Percentiles rank a stretch among this genome's conserved stretches.
Conservation (phyloP, 2,113 vertebrate species). For the Gobiocypris rarus region DNA sequence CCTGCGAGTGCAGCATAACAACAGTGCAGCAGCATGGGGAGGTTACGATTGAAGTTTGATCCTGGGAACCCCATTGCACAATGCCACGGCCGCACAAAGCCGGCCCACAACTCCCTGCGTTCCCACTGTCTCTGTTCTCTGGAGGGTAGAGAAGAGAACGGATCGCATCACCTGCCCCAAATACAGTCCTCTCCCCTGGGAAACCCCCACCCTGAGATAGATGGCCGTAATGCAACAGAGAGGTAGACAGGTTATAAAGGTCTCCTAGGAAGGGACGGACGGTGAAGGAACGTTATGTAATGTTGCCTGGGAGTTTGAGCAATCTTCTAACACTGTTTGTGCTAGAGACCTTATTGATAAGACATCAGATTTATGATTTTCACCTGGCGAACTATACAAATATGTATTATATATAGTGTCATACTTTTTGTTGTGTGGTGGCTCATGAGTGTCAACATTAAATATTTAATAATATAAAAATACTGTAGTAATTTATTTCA, state of each 20-base stretch:
- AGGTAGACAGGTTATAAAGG: slow-evolving; percentile 1
- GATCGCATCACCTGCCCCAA: slow-evolving; percentile 55
- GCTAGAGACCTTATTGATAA: background rate
- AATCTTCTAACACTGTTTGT: background rate
- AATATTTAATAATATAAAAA: background rate
- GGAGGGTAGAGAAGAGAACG: slow-evolving; percentile 40
- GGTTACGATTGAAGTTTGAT: slow-evolving; percentile 61
- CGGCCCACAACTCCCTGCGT: slow-evolving; percentile 41
- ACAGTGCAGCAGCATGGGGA: slow-evolving; percentile 26
- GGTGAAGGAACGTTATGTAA: background rate
- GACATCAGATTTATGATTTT: background rate
- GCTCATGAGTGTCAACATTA: background rate
- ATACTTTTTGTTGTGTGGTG: background rate
- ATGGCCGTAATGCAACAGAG: slow-evolving; percentile 17
- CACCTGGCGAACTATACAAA: too few relatives aligned
- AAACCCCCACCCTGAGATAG: slow-evolving; percentile 38
- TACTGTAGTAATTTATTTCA: too few relatives aligned
- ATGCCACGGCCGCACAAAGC: slow-evolving; percentile 52
- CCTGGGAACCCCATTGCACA: slow-evolving; percentile 60
- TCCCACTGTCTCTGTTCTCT: slow-evolving; percentile 47
- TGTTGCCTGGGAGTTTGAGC: background rate
- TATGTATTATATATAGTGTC: too few relatives aligned
- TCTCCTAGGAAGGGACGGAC: background rate
- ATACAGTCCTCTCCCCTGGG: slow-evolving; percentile 35
- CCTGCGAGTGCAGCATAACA: slow-evolving; percentile 35